phyloP scores from a whole-genome alignment of 2,888 invertebrate species.

The Sarcophaga rosellei region DNA sequence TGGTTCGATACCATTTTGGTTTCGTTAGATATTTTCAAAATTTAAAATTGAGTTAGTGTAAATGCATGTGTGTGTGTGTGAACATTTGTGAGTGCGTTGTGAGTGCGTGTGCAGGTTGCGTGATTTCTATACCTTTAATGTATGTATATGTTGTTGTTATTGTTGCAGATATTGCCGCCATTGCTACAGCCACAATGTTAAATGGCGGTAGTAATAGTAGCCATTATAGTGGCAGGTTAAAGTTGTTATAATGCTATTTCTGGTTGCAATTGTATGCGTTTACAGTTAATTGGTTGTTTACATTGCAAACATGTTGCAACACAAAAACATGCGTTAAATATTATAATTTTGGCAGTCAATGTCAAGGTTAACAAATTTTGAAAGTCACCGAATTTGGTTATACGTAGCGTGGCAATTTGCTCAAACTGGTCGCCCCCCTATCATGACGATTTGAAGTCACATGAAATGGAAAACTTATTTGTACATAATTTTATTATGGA shows the following conservation, averaged over 20 bases:
- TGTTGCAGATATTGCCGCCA: not conserved
- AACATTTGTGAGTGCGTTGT: not conserved
- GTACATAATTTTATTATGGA: not conserved
- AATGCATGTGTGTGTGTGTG: not conserved
- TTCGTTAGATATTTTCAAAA: constrained; percentile 4
- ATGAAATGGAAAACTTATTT: not conserved
- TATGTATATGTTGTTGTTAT: constrained; percentile 5
- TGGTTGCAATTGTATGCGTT: constrained; percentile 23
- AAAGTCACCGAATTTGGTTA: not conserved
- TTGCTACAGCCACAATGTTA: not conserved
- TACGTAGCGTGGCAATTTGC: not conserved
- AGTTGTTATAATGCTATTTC: constrained; percentile 41
- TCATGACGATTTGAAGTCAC: not conserved
- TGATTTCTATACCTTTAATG: constrained; percentile 53
- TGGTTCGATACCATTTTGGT: constrained; percentile 20
- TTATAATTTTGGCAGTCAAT: constrained; percentile 20
- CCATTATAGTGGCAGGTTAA: constrained; percentile 18
- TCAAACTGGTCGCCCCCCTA: not conserved
- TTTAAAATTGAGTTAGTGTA: constrained; percentile 13
- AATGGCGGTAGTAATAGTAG: not conserved
- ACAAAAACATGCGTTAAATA: constrained; percentile 41
- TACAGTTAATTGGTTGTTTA: constrained; percentile 31
- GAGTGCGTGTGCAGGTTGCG: constrained; percentile 46
- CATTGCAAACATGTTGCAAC: constrained; percentile 33
- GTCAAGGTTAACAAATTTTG: constrained; percentile 43